Evolutionary conservation across 1,140 invertebrate genomes (phyloP), one percentile per base, ranked within the genome.

Genomic region (Neodiprion virginianus): DNA sequence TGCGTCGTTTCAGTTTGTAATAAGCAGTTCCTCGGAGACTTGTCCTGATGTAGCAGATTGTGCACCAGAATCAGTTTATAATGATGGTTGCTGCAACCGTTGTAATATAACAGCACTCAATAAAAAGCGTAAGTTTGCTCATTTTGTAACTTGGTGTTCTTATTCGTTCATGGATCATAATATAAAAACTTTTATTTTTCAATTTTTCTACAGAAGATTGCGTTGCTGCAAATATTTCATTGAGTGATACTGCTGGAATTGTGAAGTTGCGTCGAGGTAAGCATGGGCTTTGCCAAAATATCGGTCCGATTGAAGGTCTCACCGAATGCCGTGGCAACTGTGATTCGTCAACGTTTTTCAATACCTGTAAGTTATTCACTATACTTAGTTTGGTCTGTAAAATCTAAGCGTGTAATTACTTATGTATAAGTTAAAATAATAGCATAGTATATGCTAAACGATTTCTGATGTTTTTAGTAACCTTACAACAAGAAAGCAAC

Each of bases 291-390:
- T 95, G 94, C 81, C 86, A 86, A 65, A 95, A 95, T 83, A 78
- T 85, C 0, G 78, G 90, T 48, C 87, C 89, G 0, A 85, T 94
- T 10, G 71, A 80, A 12, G 90, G 90, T 17, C 90, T 94, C 75
- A 91, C 89, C 8, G 91, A 94, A 81, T 95, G 94, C 76, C 83
- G 88, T 48, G 94, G 94, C 8, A 82, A 84, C 21, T 95, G 94
- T 79, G 84, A 90, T 75, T 94, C 93, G 1, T 90, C 90, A 17
- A 92, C 92, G 0, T 83, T 89, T n/a, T 94, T 91, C 73, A 92
- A 92, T 78, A 85, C 85, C 77, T 84, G 92, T 93, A 84, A 89
- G 53, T 86, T 86, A 28, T 67, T 48, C 4, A 67, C 70, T 67
- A 40, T 71, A 48, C 10, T 21, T 10, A 17, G 17, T 11, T 66